Evolutionary conservation across 2,888 invertebrate species (phyloP), one percentile per base, ranked within the genome.

Genomic region (Philereme transversata): DNA sequence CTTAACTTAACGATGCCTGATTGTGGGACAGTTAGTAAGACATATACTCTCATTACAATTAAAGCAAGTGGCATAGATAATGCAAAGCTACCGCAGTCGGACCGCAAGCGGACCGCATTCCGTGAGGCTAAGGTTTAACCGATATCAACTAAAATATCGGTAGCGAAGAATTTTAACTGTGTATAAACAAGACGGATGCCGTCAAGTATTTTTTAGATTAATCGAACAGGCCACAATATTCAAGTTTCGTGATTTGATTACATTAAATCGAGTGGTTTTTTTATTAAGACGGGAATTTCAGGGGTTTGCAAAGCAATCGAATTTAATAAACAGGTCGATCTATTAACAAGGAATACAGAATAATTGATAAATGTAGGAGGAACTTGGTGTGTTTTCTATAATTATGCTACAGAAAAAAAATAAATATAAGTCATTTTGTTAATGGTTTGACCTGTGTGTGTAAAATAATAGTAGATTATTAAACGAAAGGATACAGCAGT

Each of bases 91-190:
- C 6, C 40, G 40, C n/a, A 43, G 10, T n/a, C 41, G 40, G 8
- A 6, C 40, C 40, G 40, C 40, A 8, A 8, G 8, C 41, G 33
- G 8, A 57, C 35, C 41, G 43, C 35, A 36, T 52, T 52, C 9
- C 5, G 47, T 52, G 51, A 48, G 11, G 9, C 4, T 5, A 9
- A 48, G 11, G 9, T 2, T 5, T 9, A 7, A n/a, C 40, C 41
- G 40, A 43, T 11, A 36, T 7, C 5, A 11, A 11, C 2, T 11
- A 4, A 5, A 6, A 76, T 78, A 78, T 71, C 75, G 78, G 79
- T 71, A 75, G 72, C 74, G 73, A 75, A 81, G 83, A 81, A 85
- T 83, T 83, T 79, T 76, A 77, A 72, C 75, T 71, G 77, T 75
- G 78, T 75, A 78, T 77, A 82, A 82, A 82, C 79, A 81, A 75